A percentile compares a stretch with the other conserved stretches of the same genome.
These are phyloP conservation scores for Lepus townsendii DNA, from an alignment of 2,797 vertebrate genomes.

Conservation along the genomic window DNA sequence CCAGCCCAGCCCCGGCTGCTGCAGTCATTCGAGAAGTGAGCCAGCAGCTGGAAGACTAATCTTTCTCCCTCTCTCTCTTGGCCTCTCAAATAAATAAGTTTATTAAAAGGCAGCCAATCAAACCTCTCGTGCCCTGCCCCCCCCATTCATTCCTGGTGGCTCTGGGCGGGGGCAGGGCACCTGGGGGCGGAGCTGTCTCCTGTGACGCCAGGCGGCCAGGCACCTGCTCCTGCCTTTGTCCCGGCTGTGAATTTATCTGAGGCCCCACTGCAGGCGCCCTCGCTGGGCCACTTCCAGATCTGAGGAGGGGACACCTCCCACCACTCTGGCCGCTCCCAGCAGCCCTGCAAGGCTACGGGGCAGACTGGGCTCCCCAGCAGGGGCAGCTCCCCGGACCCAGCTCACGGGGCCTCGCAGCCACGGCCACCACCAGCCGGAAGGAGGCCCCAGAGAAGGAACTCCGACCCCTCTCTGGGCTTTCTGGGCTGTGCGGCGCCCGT, in stretches of 20 bases:
- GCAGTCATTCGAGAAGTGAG: no score
- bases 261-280: neutral
- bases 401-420: neutral
- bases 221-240: no score
- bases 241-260: neutral
- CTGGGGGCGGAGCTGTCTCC: neutral
- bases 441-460: neutral
- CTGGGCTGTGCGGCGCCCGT: neutral
- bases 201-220: no score
- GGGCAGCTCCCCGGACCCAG: no score
- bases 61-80: no score
- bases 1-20: no score
- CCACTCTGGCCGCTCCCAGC: neutral
- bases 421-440: neutral
- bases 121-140: neutral
- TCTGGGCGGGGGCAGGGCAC: neutral
- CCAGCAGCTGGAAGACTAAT: no score
- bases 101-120: neutral
- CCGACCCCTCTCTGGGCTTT: accelerated
- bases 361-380: no score
- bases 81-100: no score
- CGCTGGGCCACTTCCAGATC: neutral
- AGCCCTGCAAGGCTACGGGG: no score
- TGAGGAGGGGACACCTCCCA: accelerated
- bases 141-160: neutral